These are phyloP conservation scores for Sussaba pulchella DNA, from an alignment of 2,888 invertebrate species.

Conservation along the genomic window DNA sequence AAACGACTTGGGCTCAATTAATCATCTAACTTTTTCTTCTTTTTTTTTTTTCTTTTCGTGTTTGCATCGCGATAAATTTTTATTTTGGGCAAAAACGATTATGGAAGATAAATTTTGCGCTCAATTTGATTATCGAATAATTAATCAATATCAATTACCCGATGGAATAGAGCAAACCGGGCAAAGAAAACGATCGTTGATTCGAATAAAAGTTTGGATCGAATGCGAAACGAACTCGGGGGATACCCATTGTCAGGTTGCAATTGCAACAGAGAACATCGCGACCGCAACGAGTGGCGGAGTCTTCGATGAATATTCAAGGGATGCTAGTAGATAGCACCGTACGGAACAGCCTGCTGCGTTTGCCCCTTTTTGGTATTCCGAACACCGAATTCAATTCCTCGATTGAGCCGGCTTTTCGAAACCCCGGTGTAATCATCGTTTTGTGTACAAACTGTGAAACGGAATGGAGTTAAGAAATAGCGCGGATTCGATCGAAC, in stretches of 20 bases:
- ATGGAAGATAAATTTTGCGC: no score
- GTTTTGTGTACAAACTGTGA: slow-evolving; percentile 39
- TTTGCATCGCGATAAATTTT: not conserved
- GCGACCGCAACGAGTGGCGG: slow-evolving; percentile 9
- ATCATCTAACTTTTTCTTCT: not conserved
- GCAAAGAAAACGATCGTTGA: not conserved
- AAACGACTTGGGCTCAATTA: not conserved
- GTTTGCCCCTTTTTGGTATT: slow-evolving; percentile 51
- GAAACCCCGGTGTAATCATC: slow-evolving; percentile 19
- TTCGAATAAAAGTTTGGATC: slow-evolving; percentile 2
- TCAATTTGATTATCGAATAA: no score
- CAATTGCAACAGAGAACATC: slow-evolving; percentile 23
- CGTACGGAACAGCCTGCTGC: slow-evolving; percentile 35
- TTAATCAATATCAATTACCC: no score
- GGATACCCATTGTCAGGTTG: slow-evolving; percentile 42
- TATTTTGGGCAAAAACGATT: not conserved
- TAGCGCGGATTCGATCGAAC: not conserved
- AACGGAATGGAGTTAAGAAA: slow-evolving; percentile 12
- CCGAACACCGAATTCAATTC: slow-evolving; percentile 41
- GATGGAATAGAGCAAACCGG: no score
- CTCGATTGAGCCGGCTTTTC: slow-evolving; percentile 15
- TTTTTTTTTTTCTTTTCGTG: no score
- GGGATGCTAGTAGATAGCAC: slow-evolving; percentile 59
- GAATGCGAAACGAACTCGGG: slow-evolving; percentile 7
- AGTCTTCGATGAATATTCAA: slow-evolving; percentile 62